A percentile compares a stretch with the other conserved stretches of the same genome.
These are phyloP conservation scores for Plodia interpunctella DNA, from an alignment of 1,140 invertebrate genomes.

Conservation along the genomic window DNA sequence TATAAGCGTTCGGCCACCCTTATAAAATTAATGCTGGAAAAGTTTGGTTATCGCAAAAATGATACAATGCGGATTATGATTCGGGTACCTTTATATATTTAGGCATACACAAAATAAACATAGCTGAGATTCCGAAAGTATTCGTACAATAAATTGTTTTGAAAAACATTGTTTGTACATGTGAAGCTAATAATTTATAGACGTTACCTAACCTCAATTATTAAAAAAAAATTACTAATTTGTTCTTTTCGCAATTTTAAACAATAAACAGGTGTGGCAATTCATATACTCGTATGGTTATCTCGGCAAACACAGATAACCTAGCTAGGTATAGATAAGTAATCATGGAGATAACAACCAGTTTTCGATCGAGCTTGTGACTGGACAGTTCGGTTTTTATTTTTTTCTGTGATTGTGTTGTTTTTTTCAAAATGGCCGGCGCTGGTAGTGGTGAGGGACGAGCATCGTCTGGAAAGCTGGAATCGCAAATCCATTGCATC, in stretches of 20 bases:
- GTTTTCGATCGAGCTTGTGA: constrained; percentile 47
- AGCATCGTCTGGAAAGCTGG: constrained; percentile 75
- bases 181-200: no score
- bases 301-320: constrained; percentile 70
- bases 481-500: constrained; percentile 82
- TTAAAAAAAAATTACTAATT: background rate
- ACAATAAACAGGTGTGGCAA: constrained; percentile 60
- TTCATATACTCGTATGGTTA: constrained; percentile 55
- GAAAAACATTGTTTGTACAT: no score
- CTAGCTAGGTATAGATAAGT: constrained; percentile 41
- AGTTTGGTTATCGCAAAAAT: constrained; percentile 25
- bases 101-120: no score
- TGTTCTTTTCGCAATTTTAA: background rate
- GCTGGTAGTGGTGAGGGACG: constrained; percentile 61
- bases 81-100: no score
- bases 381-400: constrained; percentile 26
- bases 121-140: no score
- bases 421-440: constrained; percentile 54
- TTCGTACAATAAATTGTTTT: no score
- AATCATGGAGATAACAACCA: constrained; percentile 52
- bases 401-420: constrained; percentile 26
- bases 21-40: constrained; percentile 47
- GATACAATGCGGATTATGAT: constrained; percentile 14
- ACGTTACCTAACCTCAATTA: no score
- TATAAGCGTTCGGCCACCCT: constrained; percentile 38